Evolutionary conservation across 37 sponge, comb jelly and placozoan genomes (phyloP), one percentile per base, ranked within the genome.

Genomic region (Eunapius fragilis): DNA sequence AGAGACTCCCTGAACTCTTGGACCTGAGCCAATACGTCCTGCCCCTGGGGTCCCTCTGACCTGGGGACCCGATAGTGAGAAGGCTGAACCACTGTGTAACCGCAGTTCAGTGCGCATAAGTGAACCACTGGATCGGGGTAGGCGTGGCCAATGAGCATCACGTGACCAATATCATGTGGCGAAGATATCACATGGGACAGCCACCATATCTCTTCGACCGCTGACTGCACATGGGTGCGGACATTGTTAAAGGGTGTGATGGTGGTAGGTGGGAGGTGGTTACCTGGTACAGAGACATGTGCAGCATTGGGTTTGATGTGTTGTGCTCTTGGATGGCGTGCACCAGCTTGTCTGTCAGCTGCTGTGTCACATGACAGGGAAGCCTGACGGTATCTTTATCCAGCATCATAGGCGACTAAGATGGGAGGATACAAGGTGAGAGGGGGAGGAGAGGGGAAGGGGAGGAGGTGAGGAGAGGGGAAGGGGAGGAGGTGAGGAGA

Each of bases 81-180:
- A 17, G 85, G 76, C n/a, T 76, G 49, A 24, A 77, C 74, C 28
- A 94, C 36, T 32, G 81, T 85, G 84, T 73, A 87, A 35, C 88
- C 79, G 69, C 68, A 73, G 76, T 84, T 78, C 69, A 77, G 80
- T 5, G 89, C 80, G 2, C 84, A 75, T 28, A 88, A 58, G 0
- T 69, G 76, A 24, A 88, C 69, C 28, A 87, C 45, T 3, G 88
- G 88, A 36, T 88, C 89, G 25, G 88, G 85, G 81, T 88, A 72
- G 78, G 89, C 25, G 88, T 81, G 72, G 72, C 92, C 92, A 30
- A 92, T 11, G 6, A 84, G 74, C 67, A 92, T 58, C 68, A 80
- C 33, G 45, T 92, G 92, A 72, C 80, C 77, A 24, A 70, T n/a
- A 24, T 87, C 83, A 77, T 37, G 68, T 0, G 87, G 73, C 7